Percentiles rank a stretch among this genome's conserved stretches.
Evolutionary conservation across 1,140 invertebrate species (phyloP).

Genomic region (Brachionus plicatilis): DNA sequence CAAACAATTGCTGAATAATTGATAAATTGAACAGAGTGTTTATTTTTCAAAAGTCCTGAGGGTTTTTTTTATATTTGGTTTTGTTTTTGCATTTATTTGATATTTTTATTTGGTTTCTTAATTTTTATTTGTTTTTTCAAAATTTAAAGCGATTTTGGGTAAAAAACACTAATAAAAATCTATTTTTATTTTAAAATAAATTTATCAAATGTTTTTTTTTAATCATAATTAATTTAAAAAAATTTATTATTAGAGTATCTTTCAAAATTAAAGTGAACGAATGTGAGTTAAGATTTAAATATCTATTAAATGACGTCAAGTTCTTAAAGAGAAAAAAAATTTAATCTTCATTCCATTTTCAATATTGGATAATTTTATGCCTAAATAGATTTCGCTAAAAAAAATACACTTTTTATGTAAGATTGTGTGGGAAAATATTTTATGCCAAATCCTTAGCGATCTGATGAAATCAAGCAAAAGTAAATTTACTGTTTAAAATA

Average conservation of each 20-base stretch:
- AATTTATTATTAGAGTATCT: too few species aligned
- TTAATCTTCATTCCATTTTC: not conserved
- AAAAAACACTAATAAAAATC: not conserved
- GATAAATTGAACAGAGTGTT: not conserved
- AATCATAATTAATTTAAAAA: too few species aligned
- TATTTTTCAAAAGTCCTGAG: not conserved
- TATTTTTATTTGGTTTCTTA: too few species aligned
- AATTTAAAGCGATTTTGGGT: not conserved
- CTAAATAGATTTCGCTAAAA: not conserved
- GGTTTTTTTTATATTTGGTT: not conserved
- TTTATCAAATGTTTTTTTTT: too few species aligned
- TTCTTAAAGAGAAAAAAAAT: not conserved
- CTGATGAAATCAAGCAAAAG: not conserved
- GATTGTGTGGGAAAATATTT: not conserved
- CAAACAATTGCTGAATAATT: not conserved
- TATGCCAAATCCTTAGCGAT: not conserved
- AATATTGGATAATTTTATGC: not conserved
- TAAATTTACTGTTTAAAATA: not conserved
- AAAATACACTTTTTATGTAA: not conserved
- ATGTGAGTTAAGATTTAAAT: too few species aligned
- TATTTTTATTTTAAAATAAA: too few species aligned
- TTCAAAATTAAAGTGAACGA: too few species aligned
- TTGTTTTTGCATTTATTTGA: too few species aligned
- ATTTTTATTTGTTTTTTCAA: not conserved
- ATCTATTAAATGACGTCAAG: not conserved